Base-by-base conservation (phyloP, 2,888 invertebrate genomes). In the Tortrix viridana region DNA sequence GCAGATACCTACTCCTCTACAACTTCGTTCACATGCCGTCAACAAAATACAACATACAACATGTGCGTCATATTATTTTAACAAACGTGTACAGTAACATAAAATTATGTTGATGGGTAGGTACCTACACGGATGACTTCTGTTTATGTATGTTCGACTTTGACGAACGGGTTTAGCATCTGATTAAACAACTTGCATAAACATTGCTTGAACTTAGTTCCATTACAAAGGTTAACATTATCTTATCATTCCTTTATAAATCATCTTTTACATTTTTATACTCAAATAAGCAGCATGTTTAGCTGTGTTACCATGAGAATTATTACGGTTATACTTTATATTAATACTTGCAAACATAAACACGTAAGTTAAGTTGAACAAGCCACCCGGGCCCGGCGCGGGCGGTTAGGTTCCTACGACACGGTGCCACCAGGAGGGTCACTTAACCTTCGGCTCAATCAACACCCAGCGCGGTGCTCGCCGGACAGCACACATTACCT, bases 121-220 rank as follows among this genome's bases (percentile, higher is more conserved):
- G 64, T 48, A 71, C 69, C 52, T 58, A 44, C 54, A 57, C 64
- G 32, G 72, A 61, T 60, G 66, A 67, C 67, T 72, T 62, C 50
- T 57, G 56, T 62, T 50, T 57, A 62, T 57, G 52, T 20, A 50
- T 46, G 50, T 57, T 69, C 71, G 72, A 69, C 77, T 77, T 76
- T 79, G 79, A 75, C 70, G 57, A 61, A 58, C 54, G 63, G 44
- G 67, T 71, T 74, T 72, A 71, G 71, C 74, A 74, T 74, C 70
- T 76, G 71, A 73, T 69, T 69, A 72, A 72, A 74, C 67, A 71
- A 60, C 60, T 72, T 61, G 44, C 61, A 61, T 55, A 54, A 55
- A 32, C 37, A 22, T 32, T 20, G 55, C 44, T 12, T 50, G 32
- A 2, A 37, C 50, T 14, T 50, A 26, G 37, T 32, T 32, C 19